Evolutionary conservation across 2,888 invertebrate species (phyloP), one percentile per base, ranked within the genome.

Genomic region (Cantharis rustica): DNA sequence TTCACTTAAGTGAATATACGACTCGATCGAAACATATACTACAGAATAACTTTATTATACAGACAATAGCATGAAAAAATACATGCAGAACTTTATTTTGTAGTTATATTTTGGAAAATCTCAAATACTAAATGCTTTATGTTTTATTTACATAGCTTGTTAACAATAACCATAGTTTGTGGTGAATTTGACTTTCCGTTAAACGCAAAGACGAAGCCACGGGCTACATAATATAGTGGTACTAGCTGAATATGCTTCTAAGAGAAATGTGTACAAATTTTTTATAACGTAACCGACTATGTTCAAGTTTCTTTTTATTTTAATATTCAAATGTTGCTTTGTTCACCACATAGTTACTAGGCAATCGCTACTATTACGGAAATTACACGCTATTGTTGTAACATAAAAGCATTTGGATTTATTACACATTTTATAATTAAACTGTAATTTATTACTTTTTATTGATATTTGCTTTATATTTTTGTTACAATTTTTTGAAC

Each of bases 191-290:
- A 66, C 64, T 66, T 66, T 23, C 63, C 23, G 5, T 23, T 66
- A 47, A 47, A 47, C n/a, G 47, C 47, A 4, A 10, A 20, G 20
- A 23, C 13, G 20, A 66, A 20, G 64, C 64, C 64, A 20, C 23
- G 13, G 20, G 64, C 64, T 20, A 66, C 17, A 66, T 23, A 20
- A n/a, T 11, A 10, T 64, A 64, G 16, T 72, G 16, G 16, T 16
- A n/a, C 26, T 27, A 27, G 10, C 10, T 27, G 63, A 72, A 66
- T 47, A 47, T 66, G 71, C 71, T 72, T 72, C 31, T 72, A 20
- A 72, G 26, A 11, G 11, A 66, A 72, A 64, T 47, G 47, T 72
- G 23, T 31, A 63, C 64, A 3, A 64, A 72, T 63, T 72, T 27
- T 72, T 68, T 47, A 72, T 64, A 11, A 13, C 16, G 26, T 71